These are phyloP conservation scores for Globicephala melas DNA, from an alignment of 2,113 vertebrate genomes.

Conservation along the genomic window DNA sequence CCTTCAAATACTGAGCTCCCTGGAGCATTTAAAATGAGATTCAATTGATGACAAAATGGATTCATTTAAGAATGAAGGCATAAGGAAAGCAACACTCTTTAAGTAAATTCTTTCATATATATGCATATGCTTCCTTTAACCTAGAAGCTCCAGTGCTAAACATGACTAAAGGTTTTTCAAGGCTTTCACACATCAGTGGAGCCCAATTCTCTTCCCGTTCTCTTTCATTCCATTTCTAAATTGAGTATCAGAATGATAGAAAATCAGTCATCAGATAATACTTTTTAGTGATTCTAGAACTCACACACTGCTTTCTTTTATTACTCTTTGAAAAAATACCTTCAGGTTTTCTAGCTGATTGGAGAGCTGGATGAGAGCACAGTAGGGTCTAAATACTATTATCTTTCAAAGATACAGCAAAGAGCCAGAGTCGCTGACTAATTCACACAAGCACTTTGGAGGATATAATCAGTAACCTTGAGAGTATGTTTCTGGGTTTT, in stretches of 20 bases:
- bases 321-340: background rate
- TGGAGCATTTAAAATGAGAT: constrained; percentile 45
- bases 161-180: background rate
- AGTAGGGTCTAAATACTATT: background rate
- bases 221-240: background rate
- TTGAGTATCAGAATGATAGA: background rate
- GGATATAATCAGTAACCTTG: background rate
- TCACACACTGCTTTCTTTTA: background rate
- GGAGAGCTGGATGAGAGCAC: background rate
- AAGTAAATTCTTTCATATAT: background rate
- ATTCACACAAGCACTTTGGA: background rate
- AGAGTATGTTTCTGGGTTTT: constrained; percentile 25
- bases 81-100: background rate
- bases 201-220: background rate
- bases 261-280: background rate
- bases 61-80: constrained; percentile 22
- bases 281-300: background rate
- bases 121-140: background rate
- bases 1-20: background rate
- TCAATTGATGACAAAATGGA: background rate
- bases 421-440: background rate
- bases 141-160: background rate
- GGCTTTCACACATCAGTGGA: background rate
- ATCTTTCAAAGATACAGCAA: background rate
- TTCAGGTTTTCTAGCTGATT: background rate